Percentiles rank a stretch among this genome's conserved stretches.
These are phyloP conservation scores for Cladopsammia gracilis DNA, from an alignment of 64 coral and sea anemone genomes.

Conservation along the genomic window DNA sequence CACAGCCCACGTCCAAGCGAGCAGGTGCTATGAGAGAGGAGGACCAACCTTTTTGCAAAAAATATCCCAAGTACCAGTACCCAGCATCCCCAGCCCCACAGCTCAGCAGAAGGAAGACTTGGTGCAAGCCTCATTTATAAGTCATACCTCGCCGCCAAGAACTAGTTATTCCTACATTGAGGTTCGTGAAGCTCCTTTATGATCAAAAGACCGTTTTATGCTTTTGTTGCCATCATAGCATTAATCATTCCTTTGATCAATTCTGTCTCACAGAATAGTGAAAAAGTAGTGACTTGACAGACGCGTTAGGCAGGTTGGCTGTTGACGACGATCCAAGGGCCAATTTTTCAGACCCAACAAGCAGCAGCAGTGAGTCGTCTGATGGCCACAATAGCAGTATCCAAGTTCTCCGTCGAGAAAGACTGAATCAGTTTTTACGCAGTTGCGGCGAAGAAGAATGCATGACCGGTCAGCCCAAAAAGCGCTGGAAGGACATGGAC, in stretches of 20 bases:
- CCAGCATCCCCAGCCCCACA: not conserved
- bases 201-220: too few species aligned
- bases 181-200: too few species aligned
- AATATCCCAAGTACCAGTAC: too few species aligned
- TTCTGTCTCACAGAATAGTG: not conserved
- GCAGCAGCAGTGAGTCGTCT: constrained; percentile 59
- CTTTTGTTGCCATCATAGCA: too few species aligned
- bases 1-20: not conserved
- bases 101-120: constrained; percentile 40
- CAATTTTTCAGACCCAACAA: constrained; percentile 33
- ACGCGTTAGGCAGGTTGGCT: constrained; percentile 42
- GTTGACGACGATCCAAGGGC: constrained; percentile 37
- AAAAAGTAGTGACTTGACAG: constrained; percentile 30
- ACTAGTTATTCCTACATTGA: not conserved
- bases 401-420: constrained; percentile 38
- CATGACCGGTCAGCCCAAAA: constrained; percentile 44
- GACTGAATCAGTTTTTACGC: constrained; percentile 59
- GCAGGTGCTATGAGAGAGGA: too few species aligned
- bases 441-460: constrained; percentile 29
- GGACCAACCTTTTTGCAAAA: too few species aligned
- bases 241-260: too few species aligned
- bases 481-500: constrained; percentile 37
- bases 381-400: constrained; percentile 27
- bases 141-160: constrained; percentile 15
- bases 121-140: constrained; percentile 35